Conservation (phyloP, 2,888 invertebrate genomes). For the Lasioglossum lativentre region DNA sequence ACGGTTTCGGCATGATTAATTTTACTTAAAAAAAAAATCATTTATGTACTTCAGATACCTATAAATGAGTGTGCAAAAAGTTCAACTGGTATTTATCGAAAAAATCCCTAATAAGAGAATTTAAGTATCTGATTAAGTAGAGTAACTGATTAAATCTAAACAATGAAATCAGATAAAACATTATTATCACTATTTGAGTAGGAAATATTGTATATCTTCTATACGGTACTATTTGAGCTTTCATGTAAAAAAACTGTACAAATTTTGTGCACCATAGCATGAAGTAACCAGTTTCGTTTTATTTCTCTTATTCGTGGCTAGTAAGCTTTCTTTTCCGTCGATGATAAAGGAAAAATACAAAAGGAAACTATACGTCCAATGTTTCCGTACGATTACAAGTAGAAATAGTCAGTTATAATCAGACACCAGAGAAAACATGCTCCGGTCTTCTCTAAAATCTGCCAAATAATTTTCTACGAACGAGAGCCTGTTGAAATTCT, state of each 20-base stretch:
- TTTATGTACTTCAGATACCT: not conserved
- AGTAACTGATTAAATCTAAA: too few relatives aligned
- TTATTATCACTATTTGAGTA: not conserved
- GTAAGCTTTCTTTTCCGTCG: not conserved
- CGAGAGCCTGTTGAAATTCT: too few relatives aligned
- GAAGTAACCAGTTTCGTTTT: not conserved
- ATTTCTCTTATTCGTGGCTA: not conserved
- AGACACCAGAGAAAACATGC: too few relatives aligned
- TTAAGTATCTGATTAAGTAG: too few relatives aligned
- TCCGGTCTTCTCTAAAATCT: too few relatives aligned
- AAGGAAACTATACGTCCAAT: not conserved
- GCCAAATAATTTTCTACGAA: too few relatives aligned
- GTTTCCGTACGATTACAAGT: not conserved
- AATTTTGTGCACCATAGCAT: not conserved
- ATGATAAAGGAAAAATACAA: not conserved
- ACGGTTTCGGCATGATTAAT: not conserved
- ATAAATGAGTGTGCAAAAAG: not conserved
- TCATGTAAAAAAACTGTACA: not conserved
- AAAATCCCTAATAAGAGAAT: too few relatives aligned
- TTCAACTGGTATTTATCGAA: not conserved
- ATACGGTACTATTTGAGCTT: not conserved
- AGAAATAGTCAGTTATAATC: too few relatives aligned
- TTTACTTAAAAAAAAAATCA: not conserved
- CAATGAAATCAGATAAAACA: not conserved
- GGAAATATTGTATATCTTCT: not conserved